Base-by-base conservation (phyloP, 2,888 invertebrate genomes). In the Aelia acuminata region DNA sequence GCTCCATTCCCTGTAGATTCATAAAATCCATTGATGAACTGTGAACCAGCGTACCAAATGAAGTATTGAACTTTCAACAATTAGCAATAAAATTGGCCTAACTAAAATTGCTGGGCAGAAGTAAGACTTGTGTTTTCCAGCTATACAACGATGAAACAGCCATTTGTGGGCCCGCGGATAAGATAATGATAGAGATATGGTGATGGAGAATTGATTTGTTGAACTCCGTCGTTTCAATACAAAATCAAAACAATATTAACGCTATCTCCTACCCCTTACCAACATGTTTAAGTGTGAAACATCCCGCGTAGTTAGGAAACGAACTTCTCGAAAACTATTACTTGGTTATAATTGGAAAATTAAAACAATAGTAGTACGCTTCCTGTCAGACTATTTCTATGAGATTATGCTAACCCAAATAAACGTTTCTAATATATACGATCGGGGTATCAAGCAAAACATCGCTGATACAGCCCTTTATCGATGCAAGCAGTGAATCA, bases 71-170 rank as follows among this genome's bases (percentile, higher is more conserved):
- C n/a, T n/a, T n/a, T n/a, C n/a, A n/a, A n/a, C 31, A 31, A 63
- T 63, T 18, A 31, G 31, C 31, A 63, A 63, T 63, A 31, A 31
- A 0, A 31, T 31, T 31, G 22, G 22, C 20, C 11, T 5, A 5
- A 43, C 10, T 39, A 43, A 80, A 43, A 43, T n/a, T 80, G 18
- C 3, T n/a, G 3, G 7, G 80, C 3, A 80, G 80, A 80, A 43
- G 43, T 80, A 80, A 43, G 39, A 43, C 80, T 43, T 43, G 39
- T 75, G 7, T 43, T 43, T 75, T 80, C n/a, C 80, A 80, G 43
- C n/a, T 80, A 80, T 80, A 43, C n/a, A 80, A 43, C 80, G 43
- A 80, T 80, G 80, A 43, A 80, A 80, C 22, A 43, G 80, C 39
- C 0, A 80, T 80, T 80, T 80, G 43, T 39, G 22, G 43, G 22